Conservation (phyloP, 2,113 vertebrate genomes). For the Dendrocopos noguchii region DNA sequence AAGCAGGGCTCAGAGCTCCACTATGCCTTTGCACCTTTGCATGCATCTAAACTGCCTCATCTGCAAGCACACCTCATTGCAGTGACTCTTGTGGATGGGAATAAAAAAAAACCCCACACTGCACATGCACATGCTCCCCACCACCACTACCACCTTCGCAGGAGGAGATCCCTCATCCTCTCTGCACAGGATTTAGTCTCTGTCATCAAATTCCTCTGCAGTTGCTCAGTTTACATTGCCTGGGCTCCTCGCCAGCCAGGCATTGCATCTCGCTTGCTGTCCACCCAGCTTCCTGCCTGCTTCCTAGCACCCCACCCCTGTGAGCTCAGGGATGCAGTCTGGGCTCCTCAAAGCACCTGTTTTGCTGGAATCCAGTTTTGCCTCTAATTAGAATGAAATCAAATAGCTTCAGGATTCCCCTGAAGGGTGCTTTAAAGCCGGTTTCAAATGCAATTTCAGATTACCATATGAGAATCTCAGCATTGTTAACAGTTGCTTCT, state of each 20-base stretch:
- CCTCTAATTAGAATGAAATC: neutral
- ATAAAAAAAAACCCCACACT: neutral
- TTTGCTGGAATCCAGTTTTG: neutral
- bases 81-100: neutral
- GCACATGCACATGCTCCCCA: neutral
- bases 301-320: neutral
- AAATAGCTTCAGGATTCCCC: neutral
- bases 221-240: conserved; percentile 18
- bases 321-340: neutral
- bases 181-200: neutral
- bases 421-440: neutral
- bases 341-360: neutral
- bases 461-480: neutral
- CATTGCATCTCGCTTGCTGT: neutral
- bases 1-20: neutral
- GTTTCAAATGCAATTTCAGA: neutral
- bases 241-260: conserved; percentile 37
- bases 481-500: conserved; percentile 36
- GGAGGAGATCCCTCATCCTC: conserved; percentile 46
- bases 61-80: neutral
- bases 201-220: conserved; percentile 14
- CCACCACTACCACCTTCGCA: neutral
- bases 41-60: neutral
- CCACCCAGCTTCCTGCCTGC: neutral
- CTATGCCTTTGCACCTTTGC: neutral